A percentile compares a stretch with the other conserved stretches of the same genome.
Evolutionary conservation across 1,140 invertebrate genomes (phyloP).

Genomic region (Euwallacea fornicatus): DNA sequence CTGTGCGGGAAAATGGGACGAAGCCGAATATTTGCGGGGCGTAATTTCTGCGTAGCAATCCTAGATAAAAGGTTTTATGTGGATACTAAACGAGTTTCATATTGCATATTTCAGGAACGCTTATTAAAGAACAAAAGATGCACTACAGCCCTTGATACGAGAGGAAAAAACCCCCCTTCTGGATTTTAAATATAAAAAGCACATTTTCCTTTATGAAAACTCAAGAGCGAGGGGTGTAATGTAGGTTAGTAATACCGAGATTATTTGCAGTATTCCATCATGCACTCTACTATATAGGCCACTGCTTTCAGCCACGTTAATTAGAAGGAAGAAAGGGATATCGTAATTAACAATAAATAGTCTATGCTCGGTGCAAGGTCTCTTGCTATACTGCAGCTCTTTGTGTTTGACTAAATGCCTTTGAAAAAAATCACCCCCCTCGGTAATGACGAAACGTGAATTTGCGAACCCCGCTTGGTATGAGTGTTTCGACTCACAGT

Average conservation of each 20-base stretch:
- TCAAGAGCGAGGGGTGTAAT: constrained; percentile 37
- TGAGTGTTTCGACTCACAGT: too few relatives aligned
- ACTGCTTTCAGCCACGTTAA: constrained; percentile 7
- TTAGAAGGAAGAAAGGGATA: constrained; percentile 6
- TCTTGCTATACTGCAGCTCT: not conserved
- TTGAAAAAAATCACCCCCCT: too few relatives aligned
- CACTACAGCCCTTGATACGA: constrained; percentile 26
- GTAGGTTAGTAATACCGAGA: constrained; percentile 38
- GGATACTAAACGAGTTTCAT: constrained; percentile 17
- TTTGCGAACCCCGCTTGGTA: too few relatives aligned
- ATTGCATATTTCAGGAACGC: constrained; percentile 32
- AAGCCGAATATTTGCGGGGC: too few relatives aligned
- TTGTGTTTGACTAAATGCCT: too few relatives aligned
- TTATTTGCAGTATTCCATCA: constrained; percentile 27
- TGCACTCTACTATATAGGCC: constrained; percentile 10
- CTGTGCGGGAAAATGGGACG: too few relatives aligned
- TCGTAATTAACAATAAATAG: constrained; percentile 19
- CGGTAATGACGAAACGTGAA: too few relatives aligned
- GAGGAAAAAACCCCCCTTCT: constrained; percentile 32
- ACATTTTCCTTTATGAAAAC: constrained; percentile 36
- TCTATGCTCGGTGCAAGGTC: constrained; percentile 9
- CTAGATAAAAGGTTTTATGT: too few relatives aligned
- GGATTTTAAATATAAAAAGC: constrained; percentile 33
- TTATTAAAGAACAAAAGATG: constrained; percentile 37
- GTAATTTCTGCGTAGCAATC: too few relatives aligned